Conservation (phyloP, 2,888 invertebrate genomes). For the Morinoia aosen region DNA sequence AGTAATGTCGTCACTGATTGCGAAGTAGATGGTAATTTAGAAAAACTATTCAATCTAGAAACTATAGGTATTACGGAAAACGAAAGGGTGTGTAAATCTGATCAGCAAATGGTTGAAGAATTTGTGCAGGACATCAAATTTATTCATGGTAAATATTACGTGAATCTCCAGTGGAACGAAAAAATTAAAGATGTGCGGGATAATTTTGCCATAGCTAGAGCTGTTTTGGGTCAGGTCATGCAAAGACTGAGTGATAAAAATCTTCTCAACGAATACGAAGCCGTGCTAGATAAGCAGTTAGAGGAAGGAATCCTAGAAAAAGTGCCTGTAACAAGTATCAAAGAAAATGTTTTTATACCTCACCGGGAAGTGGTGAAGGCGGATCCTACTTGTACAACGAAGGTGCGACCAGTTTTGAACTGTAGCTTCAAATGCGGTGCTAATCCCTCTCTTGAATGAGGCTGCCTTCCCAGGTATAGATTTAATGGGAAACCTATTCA, state of each 20-base stretch:
- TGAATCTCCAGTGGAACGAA: not conserved
- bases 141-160: not conserved
- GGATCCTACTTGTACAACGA: not conserved
- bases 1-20: not conserved
- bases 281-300: not conserved
- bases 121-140: not conserved
- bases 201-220: not conserved
- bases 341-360: not conserved
- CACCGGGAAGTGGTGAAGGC: not conserved
- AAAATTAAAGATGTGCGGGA: not conserved
- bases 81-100: not conserved
- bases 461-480: not conserved
- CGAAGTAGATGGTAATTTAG: not conserved
- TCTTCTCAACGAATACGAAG: not conserved
- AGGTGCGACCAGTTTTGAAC: conserved; percentile 24
- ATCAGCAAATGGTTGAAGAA: not conserved
- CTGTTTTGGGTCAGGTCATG: not conserved
- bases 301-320: not conserved
- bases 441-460: not conserved
- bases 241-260: not conserved
- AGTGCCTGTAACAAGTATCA: not conserved
- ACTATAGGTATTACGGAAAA: not conserved
- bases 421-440: not conserved
- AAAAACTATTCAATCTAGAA: not conserved
- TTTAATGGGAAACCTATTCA: not conserved